phyloP scores from a whole-genome alignment of 2,113 vertebrate species.

The Anhinga anhinga region DNA sequence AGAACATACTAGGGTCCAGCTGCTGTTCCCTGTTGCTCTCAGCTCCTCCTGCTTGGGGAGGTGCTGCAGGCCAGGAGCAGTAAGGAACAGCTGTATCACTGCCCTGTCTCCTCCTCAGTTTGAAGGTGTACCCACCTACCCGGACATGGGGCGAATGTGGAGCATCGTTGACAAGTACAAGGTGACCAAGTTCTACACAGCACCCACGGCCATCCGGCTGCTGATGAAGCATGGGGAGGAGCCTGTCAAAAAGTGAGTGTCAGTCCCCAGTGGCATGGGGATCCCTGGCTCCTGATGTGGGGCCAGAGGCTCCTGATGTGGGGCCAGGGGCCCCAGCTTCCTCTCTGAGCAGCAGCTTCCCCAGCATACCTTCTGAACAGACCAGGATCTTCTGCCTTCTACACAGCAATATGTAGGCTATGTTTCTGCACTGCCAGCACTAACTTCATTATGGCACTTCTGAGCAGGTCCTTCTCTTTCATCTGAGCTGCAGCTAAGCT shows the following conservation, averaged over 20 bases:
- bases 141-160: conserved; percentile 90
- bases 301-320: neutral
- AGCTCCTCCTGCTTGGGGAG: neutral
- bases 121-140: conserved; percentile 95
- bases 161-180: conserved; percentile 91
- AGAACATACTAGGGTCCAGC: neutral
- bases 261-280: no score
- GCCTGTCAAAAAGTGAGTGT: conserved; percentile 87
- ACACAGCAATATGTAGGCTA: neutral
- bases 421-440: neutral
- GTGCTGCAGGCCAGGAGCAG: neutral
- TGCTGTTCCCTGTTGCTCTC: neutral
- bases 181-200: conserved; percentile 97
- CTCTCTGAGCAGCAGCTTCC: neutral
- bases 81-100: neutral
- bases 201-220: conserved; percentile 93
- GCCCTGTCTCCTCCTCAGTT: conserved; percentile 79
- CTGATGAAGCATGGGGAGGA: conserved; percentile 97
- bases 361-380: neutral
- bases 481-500: neutral
- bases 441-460: neutral
- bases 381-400: neutral
- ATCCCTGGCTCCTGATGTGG: no score
- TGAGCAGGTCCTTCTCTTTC: neutral
- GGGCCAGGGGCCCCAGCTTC: no score